These are phyloP conservation scores for Aptenodytes patagonicus DNA, from an alignment of 2,113 vertebrate species.

Conservation along the genomic window DNA sequence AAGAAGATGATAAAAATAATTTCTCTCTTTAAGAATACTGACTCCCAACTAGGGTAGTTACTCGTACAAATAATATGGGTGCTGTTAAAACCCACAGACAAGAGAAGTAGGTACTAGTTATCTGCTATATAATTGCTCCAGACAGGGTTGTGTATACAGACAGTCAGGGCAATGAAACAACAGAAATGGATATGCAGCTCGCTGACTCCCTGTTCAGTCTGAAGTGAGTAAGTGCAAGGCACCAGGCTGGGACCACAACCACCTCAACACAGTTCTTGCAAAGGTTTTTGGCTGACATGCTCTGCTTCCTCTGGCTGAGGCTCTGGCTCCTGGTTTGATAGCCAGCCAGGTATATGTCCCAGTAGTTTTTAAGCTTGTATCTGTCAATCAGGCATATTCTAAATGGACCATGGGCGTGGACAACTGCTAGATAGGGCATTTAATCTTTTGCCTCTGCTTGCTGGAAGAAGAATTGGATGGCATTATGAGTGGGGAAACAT, in stretches of 20 bases:
- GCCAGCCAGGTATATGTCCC: background rate
- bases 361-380: background rate
- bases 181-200: background rate
- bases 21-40: background rate
- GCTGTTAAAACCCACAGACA: background rate
- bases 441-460: background rate
- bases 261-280: background rate
- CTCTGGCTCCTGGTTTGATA: background rate
- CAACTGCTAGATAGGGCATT: background rate
- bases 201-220: background rate
- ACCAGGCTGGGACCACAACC: background rate
- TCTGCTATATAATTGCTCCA: background rate
- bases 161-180: background rate
- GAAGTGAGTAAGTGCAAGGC: background rate
- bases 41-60: background rate
- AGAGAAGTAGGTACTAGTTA: background rate
- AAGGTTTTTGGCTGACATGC: background rate
- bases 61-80: background rate
- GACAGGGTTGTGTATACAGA: background rate
- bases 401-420: background rate
- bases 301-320: background rate
- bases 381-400: background rate
- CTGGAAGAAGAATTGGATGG: background rate
- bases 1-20: background rate
- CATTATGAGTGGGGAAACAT: background rate